Percentiles rank a stretch among this genome's conserved stretches.
Evolutionary conservation across 2,113 vertebrate species (phyloP).

Genomic region (Thinocorus orbignyianus): DNA sequence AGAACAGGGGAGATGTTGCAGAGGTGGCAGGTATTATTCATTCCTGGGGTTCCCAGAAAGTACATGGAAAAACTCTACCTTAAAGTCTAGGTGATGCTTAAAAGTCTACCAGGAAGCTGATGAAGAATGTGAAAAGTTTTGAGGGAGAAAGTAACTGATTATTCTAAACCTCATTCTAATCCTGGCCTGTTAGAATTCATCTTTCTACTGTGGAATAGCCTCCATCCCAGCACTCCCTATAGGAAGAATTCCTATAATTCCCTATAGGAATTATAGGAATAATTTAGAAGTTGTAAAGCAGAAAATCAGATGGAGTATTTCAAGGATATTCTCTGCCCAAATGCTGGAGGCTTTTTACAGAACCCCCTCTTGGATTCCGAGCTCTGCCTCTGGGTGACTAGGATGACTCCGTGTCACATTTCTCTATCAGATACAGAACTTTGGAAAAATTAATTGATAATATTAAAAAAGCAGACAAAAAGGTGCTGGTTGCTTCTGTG

Average conservation of each 20-base stretch:
- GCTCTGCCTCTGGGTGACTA: not conserved
- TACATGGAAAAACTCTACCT: not conserved
- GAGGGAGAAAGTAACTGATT: not conserved
- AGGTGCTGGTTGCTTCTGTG: not conserved
- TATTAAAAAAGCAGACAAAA: not conserved
- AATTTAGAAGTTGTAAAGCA: not conserved
- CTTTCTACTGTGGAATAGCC: too few relatives aligned
- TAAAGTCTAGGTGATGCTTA: not conserved
- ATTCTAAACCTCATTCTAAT: not conserved
- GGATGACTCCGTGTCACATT: accelerated
- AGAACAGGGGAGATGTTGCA: not conserved
- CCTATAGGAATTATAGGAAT: too few relatives aligned
- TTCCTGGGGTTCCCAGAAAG: not conserved
- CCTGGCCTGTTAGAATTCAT: not conserved
- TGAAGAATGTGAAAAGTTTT: not conserved
- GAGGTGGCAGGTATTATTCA: not conserved
- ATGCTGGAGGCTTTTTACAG: not conserved
- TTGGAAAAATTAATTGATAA: not conserved
- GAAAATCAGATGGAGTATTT: not conserved
- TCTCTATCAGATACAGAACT: not conserved
- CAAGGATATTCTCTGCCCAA: not conserved
- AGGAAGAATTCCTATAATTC: too few relatives aligned
- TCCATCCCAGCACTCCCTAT: not conserved
- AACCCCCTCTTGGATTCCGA: not conserved
- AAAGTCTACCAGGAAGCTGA: accelerated